Conservation (phyloP, 2,113 vertebrate species). For the Bambusicola thoracicus region DNA sequence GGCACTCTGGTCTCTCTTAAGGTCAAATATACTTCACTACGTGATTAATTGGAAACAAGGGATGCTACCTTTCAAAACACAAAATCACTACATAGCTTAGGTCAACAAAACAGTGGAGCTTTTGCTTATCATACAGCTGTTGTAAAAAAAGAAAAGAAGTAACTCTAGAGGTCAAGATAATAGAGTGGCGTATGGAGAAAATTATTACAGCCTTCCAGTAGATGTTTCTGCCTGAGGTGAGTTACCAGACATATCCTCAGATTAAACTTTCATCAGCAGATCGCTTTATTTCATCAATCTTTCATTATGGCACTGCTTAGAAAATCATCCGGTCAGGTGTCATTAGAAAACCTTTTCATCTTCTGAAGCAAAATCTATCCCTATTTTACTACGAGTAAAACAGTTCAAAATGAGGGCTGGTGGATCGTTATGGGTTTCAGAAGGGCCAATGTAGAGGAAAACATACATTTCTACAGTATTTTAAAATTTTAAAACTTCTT, state of each 20-base stretch:
- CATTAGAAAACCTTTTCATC: conserved; percentile 74
- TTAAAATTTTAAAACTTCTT: neutral
- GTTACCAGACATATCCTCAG: conserved; percentile 58
- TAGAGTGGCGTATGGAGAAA: neutral
- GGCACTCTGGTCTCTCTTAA: neutral
- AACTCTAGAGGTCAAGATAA: conserved; percentile 54
- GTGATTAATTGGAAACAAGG: conserved; percentile 10
- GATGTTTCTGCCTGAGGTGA: conserved; percentile 52
- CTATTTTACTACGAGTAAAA: neutral
- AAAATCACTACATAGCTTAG: neutral
- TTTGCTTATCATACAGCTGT: conserved; percentile 16
- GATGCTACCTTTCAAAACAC: conserved; percentile 10
- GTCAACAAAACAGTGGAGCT: neutral
- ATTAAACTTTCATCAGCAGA: conserved; percentile 84
- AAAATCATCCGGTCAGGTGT: conserved; percentile 60
- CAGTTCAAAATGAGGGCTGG: neutral
- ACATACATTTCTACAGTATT: neutral
- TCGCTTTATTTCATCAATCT: conserved; percentile 83
- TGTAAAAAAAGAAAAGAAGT: conserved; percentile 32
- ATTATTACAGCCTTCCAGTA: conserved; percentile 45
- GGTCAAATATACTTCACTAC: neutral
- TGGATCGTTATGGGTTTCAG: neutral
- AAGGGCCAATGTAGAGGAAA: neutral
- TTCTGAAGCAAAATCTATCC: neutral
- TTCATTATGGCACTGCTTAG: conserved; percentile 72